Evolutionary conservation across 2,797 vertebrate species (phyloP).

Genomic region (Peromyscus melanophrys): DNA sequence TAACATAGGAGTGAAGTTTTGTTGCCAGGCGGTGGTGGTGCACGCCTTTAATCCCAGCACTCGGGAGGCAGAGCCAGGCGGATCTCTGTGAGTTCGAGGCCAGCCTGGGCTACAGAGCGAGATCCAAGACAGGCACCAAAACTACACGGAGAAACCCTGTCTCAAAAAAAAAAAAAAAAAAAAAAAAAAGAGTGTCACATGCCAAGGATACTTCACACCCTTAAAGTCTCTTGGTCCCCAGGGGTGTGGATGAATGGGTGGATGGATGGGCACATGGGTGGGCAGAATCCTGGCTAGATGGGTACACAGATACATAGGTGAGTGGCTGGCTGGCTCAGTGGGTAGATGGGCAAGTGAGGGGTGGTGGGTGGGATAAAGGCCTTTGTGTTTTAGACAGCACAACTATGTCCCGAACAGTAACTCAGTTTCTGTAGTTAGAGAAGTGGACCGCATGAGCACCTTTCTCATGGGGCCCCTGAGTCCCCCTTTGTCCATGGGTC

Average conservation of each 20-base stretch:
- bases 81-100: too few species aligned
- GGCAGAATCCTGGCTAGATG: too few species aligned
- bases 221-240: neutral
- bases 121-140: too few species aligned
- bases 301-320: fast-evolving
- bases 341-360: neutral
- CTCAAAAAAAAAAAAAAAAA: too few species aligned
- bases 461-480: neutral
- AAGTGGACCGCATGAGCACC: neutral
- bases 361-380: neutral
- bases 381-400: neutral
- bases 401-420: neutral
- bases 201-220: neutral
- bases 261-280: neutral
- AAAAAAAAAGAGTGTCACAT: too few species aligned
- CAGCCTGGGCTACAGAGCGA: too few species aligned
- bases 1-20: too few species aligned
- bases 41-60: too few species aligned
- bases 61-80: too few species aligned
- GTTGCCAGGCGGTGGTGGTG: too few species aligned
- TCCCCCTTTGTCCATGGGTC: neutral
- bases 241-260: neutral
- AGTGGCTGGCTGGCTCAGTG: neutral
- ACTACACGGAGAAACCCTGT: too few species aligned
- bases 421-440: neutral